Evolutionary conservation across 30 jellyfish, hydroid and myxozoan genomes (phyloP), one percentile per base, ranked within the genome.

Genomic region (Hydra vulgaris): DNA sequence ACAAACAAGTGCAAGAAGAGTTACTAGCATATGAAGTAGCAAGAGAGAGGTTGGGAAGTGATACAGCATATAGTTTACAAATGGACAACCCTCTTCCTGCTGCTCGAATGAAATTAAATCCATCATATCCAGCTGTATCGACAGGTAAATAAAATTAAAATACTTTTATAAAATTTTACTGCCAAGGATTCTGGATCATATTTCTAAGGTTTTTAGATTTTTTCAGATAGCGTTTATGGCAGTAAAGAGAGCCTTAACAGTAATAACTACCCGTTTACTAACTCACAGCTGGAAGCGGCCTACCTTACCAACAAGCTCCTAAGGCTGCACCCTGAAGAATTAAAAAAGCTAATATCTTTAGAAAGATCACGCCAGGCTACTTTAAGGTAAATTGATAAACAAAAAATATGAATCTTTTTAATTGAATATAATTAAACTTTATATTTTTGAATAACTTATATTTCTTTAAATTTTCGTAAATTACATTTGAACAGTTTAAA

Each of bases 331-430:
- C 97, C 97, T n/a, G 97, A 91, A 61, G 95, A 91, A 55, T 91
- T 91, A 88, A 86, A 85, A 81, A 91, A 91, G 84, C 81, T 86
- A 82, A 84, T 91, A 22, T 92, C 97, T 0, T 84, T 91, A 18
- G 97, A 91, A n/a, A 84, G 95, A 8, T 92, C 97, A 4, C 86
- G 97, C 0, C 96, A 91, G 69, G 97, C 97, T 8, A 92, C 95
- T 52, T 84, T 91, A 25, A 40, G 61, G 61, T 40, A 3, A 12
- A 3, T 40, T 40, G 5, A 40, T 12, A 40, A n/a, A n/a, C n/a
- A n/a, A n/a, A n/a, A n/a, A n/a, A n/a, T n/a, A n/a, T n/a, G n/a
- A n/a, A n/a, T n/a, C n/a, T n/a, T n/a, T n/a, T n/a, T n/a, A n/a
- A n/a, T n/a, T n/a, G n/a, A n/a, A n/a, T n/a, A n/a, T n/a, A n/a